These are phyloP conservation scores for Hyphantria cunea DNA, from an alignment of 1,140 invertebrate species.

Conservation along the genomic window DNA sequence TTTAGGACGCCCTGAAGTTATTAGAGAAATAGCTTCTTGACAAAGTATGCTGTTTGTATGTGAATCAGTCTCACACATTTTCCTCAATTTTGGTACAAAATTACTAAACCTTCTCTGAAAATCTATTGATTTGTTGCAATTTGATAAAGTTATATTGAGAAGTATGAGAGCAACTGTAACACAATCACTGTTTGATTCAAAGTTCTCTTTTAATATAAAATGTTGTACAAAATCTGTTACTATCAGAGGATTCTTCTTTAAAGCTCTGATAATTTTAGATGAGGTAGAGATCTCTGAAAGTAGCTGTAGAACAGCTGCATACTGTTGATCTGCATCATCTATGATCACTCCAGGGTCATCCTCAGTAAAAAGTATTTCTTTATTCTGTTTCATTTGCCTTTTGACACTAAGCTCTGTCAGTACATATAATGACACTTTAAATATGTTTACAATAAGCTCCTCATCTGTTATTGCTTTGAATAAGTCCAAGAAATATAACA, in stretches of 20 bases:
- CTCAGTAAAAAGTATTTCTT: slow-evolving; percentile 61
- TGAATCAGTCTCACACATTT: slow-evolving; percentile 43
- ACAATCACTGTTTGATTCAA: slow-evolving; percentile 63
- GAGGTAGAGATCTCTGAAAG: slow-evolving; percentile 61
- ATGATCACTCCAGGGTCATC: slow-evolving; percentile 62
- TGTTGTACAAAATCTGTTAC: slow-evolving; percentile 70
- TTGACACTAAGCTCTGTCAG: slow-evolving; percentile 48
- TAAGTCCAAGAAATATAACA: slow-evolving; percentile 52
- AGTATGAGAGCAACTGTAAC: slow-evolving; percentile 78
- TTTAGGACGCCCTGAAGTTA: slow-evolving; percentile 45
- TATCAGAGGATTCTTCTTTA: slow-evolving; percentile 62
- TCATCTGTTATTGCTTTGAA: slow-evolving; percentile 44
- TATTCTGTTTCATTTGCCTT: slow-evolving; percentile 39
- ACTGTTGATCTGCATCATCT: slow-evolving; percentile 60
- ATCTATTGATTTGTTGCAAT: slow-evolving; percentile 43
- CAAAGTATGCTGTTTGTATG: slow-evolving; percentile 54
- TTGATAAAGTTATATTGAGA: slow-evolving; percentile 70
- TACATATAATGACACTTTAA: slow-evolving; percentile 50
- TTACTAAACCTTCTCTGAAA: slow-evolving; percentile 48
- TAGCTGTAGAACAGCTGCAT: slow-evolving; percentile 56
- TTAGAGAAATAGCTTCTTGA: slow-evolving; percentile 60
- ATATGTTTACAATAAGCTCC: slow-evolving; percentile 44
- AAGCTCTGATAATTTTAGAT: slow-evolving; percentile 56
- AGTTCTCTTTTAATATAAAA: slow-evolving; percentile 55
- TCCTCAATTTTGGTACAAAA: slow-evolving; percentile 54